These are phyloP conservation scores for Drosophila quasianomalipes DNA, from an alignment of 2,888 invertebrate genomes.

Conservation along the genomic window DNA sequence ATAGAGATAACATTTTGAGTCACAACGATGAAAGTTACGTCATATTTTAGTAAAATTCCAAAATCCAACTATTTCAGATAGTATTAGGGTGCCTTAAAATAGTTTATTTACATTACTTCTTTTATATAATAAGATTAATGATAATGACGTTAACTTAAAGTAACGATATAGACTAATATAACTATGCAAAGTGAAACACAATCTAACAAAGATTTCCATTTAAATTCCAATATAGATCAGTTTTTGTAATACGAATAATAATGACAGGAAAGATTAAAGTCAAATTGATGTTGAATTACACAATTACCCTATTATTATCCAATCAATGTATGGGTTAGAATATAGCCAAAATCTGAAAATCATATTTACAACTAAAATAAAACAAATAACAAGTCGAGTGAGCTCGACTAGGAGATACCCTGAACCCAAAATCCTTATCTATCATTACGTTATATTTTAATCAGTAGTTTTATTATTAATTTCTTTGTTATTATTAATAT, in stretches of 20 bases:
- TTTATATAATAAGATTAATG: neutral
- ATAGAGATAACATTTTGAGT: neutral
- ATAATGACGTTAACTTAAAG: neutral
- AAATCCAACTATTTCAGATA: neutral
- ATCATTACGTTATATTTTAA: neutral
- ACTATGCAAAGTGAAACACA: neutral
- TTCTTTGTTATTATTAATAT: too few species aligned
- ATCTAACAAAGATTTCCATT: neutral
- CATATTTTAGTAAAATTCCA: slow-evolving; percentile 1
- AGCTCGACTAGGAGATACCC: neutral
- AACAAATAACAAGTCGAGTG: neutral
- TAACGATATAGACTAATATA: too few species aligned
- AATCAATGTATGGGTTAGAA: neutral
- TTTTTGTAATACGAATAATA: neutral
- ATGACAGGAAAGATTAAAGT: neutral
- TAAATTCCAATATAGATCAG: neutral
- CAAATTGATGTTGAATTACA: neutral
- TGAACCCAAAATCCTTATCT: neutral
- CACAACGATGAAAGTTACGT: slow-evolving; percentile 9
- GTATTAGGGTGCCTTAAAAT: neutral
- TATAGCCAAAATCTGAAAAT: neutral
- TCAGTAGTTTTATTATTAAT: neutral
- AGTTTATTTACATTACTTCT: neutral
- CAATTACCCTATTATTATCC: neutral
- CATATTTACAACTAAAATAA: neutral